These are phyloP conservation scores for Biston stratarius DNA, from an alignment of 2,888 invertebrate genomes.

Conservation along the genomic window DNA sequence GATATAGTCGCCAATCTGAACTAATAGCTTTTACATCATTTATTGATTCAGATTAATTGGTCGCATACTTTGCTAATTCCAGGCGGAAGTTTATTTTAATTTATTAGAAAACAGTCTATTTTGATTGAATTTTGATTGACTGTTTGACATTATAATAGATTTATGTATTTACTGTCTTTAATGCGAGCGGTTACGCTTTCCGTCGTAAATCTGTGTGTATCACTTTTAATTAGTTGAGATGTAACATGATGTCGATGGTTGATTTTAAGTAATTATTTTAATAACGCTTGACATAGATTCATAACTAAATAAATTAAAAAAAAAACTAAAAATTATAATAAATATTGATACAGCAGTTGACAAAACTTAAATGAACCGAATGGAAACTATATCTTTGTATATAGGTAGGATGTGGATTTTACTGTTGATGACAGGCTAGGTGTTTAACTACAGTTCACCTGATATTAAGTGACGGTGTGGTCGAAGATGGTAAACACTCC, in stretches of 20 bases:
- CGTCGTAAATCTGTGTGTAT: conserved; percentile 26
- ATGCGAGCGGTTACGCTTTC: conserved; percentile 35
- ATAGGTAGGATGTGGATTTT: too few species aligned
- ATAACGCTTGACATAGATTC: conserved; percentile 9
- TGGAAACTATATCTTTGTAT: not conserved
- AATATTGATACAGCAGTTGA: not conserved
- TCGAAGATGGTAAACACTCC: too few species aligned
- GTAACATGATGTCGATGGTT: conserved; percentile 9
- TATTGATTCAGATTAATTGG: conserved; percentile 34
- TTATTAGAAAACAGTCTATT: conserved; percentile 38
- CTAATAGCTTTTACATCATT: conserved; percentile 28
- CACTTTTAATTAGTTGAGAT: conserved; percentile 18
- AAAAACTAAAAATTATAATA: too few species aligned
- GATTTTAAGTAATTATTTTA: conserved; percentile 12
- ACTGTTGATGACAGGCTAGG: too few species aligned
- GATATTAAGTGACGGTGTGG: too few species aligned
- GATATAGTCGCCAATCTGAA: conserved; percentile 18
- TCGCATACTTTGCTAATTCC: conserved; percentile 30
- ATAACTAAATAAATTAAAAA: not conserved
- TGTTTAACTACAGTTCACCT: too few species aligned
- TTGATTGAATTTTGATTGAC: conserved; percentile 43
- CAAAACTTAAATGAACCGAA: not conserved
- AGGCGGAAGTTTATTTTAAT: conserved; percentile 42
- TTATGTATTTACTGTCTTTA: conserved; percentile 39
- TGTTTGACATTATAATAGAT: conserved; percentile 38